Conservation (phyloP, 2,113 vertebrate genomes). For the Peucedramus taeniatus region DNA sequence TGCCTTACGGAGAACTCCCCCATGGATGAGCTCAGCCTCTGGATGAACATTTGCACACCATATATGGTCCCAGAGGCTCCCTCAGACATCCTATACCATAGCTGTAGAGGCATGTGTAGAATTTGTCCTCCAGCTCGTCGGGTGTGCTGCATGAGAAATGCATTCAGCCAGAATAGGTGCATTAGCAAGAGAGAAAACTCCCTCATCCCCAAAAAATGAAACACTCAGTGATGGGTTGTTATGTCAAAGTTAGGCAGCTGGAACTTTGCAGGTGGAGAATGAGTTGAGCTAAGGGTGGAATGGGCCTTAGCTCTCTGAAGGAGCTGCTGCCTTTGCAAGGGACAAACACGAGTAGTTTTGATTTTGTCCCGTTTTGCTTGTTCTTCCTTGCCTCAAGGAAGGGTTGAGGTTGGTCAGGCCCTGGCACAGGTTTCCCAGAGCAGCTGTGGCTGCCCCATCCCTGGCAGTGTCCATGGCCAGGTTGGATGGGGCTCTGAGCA, state of each 20-base stretch:
- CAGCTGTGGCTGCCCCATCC: not conserved
- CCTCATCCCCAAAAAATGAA: rapidly evolving
- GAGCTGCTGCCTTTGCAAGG: not conserved
- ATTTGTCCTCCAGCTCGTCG: not conserved
- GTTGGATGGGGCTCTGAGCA: not conserved
- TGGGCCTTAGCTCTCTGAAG: not conserved
- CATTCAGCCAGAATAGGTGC: not conserved
- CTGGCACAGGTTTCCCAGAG: not conserved
- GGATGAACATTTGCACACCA: not conserved
- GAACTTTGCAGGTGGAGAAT: not conserved
- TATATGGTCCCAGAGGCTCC: slow-evolving; percentile 6
- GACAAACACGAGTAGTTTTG: not conserved
- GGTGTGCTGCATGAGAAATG: not conserved
- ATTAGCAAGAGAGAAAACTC: not conserved
- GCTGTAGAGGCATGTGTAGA: not conserved
- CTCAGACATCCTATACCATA: not conserved
- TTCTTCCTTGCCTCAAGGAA: not conserved
- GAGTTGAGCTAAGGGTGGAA: not conserved
- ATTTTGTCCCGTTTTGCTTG: not conserved
- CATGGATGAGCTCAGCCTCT: slow-evolving; percentile 16
- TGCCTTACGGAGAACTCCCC: not conserved
- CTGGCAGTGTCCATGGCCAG: not conserved
- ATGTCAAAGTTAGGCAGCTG: not conserved
- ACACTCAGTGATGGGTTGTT: too few species aligned
- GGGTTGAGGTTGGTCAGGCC: rapidly evolving